Percentiles rank a stretch among this genome's conserved stretches.
Evolutionary conservation across 2,888 invertebrate genomes (phyloP).

Genomic region (Dryococelus australis): DNA sequence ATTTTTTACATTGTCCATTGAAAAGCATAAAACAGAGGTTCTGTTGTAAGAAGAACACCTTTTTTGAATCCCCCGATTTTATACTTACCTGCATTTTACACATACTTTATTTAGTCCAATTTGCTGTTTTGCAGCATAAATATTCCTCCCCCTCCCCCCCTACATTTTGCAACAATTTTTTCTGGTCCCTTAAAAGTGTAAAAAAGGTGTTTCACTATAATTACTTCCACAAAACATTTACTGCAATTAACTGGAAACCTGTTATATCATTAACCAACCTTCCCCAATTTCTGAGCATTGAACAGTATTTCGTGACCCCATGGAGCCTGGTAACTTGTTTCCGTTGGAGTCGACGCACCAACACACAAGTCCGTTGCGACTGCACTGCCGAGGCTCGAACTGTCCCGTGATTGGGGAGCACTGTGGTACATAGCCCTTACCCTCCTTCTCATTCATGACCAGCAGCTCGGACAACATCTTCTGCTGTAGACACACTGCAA

Average conservation of each 20-base stretch:
- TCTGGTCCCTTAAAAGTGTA: too few relatives aligned
- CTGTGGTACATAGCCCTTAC: conserved; percentile 84
- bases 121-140: too few relatives aligned
- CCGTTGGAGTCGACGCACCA: conserved; percentile 86
- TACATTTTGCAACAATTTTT: too few relatives aligned
- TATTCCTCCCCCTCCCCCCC: too few relatives aligned
- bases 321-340: conserved; percentile 77
- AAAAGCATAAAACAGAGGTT: too few relatives aligned
- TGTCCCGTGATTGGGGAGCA: conserved; percentile 71
- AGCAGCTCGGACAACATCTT: conserved; percentile 78
- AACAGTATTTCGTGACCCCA: conserved; percentile 77
- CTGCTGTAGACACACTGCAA: conserved; percentile 76
- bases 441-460: conserved; percentile 79
- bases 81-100: too few relatives aligned
- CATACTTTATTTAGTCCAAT: too few relatives aligned
- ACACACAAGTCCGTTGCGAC: conserved; percentile 83
- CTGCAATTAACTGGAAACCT: neutral
- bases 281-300: conserved; percentile 63
- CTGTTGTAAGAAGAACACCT: too few relatives aligned
- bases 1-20: too few relatives aligned
- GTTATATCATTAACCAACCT: conserved; percentile 24
- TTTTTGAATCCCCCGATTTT: too few relatives aligned
- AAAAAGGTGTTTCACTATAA: too few relatives aligned
- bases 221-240: too few relatives aligned
- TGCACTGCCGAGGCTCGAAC: conserved; percentile 79